Conservation (phyloP, 2,113 vertebrate genomes). For the Columba livia region DNA sequence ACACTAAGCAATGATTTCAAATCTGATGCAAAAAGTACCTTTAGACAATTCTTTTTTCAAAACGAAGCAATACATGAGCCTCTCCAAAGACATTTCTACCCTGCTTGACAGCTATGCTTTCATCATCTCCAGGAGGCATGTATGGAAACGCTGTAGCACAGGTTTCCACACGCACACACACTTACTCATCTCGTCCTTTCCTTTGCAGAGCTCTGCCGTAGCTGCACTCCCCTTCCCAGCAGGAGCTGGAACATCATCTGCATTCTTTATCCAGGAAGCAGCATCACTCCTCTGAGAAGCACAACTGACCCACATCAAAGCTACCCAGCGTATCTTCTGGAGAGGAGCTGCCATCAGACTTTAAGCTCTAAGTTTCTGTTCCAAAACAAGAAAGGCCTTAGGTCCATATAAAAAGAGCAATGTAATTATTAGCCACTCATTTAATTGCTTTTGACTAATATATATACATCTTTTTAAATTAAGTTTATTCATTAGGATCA, state of each 20-base stretch:
- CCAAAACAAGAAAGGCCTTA: neutral
- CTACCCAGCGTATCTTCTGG: neutral
- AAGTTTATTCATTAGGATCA: constrained; percentile 17
- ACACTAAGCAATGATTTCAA: neutral
- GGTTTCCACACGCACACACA: neutral
- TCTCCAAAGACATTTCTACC: neutral
- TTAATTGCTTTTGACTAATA: neutral
- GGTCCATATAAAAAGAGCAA: neutral
- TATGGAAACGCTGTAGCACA: neutral
- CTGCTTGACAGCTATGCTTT: neutral
- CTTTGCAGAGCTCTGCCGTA: neutral
- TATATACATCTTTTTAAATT: neutral
- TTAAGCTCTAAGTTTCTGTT: neutral
- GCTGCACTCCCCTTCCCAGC: neutral
- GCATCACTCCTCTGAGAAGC: neutral
- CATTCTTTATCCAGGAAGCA: neutral
- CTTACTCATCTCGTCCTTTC: neutral
- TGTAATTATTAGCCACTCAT: neutral
- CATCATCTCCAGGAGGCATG: accelerated
- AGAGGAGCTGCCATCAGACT: neutral
- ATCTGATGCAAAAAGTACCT: neutral
- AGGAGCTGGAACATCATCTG: neutral
- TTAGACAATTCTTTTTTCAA: neutral
- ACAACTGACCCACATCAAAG: neutral
- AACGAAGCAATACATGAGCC: neutral